Base-by-base conservation (phyloP, 1,140 invertebrate species). In the Platyura marginata region DNA sequence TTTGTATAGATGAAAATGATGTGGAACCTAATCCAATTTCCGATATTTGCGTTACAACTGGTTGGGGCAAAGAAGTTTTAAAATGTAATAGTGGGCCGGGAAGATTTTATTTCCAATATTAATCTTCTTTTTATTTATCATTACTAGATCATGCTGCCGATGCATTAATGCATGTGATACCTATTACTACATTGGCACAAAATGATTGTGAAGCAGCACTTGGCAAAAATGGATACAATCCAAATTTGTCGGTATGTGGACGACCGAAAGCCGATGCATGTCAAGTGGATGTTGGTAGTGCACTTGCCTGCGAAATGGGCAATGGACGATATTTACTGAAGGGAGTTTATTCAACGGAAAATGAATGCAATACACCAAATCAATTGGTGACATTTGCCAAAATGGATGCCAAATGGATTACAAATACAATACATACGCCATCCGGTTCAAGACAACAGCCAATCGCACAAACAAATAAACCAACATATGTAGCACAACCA, bases 41-140 rank as follows among this genome's bases (percentile, higher is more conserved):
- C 42, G 65, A 56, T 20, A 72, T 72, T 34, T 87, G 83, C 49
- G 74, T 83, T 3, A 72, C 77, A 3, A 83, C 81, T 38, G 82
- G 83, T 40, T 87, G 81, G 81, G 83, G 82, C 42, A 84, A 86
- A 56, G 67, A 72, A 46, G 73, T 81, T 19, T 55, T 88, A 15
- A 72, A 79, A 71, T 71, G 83, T 83, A 67, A 69, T 69, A 60
- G 11, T 19, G 45, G 51, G 37, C 49, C 21, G 23, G 19, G 29
- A n/a, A n/a, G n/a, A n/a, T 34, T 32, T 43, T 34, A 38, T 38
- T 44, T 2, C 35, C 36, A 15, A 44, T 35, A 40, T 20, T 21
- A 35, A 40, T 36, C 22, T 40, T 35, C 10, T 5, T 13, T 11
- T 25, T 60, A 79, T 76, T 36, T 73, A 81, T 47, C 68, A 75